Evolutionary conservation across 1,140 invertebrate genomes (phyloP).

Genomic region (Drosophila lacertosa): DNA sequence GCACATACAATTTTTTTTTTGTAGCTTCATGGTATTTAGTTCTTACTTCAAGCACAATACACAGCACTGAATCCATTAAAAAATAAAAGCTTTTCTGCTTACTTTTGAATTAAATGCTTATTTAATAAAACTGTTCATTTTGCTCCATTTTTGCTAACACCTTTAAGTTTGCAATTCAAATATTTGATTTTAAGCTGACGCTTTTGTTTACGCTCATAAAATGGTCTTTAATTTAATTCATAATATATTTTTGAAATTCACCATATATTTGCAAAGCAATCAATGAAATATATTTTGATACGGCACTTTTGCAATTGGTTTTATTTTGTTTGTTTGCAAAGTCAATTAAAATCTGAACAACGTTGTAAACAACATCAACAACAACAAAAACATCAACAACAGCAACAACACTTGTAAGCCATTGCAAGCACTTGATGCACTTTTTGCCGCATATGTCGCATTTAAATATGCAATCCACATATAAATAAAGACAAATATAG

Average conservation of each 20-base stretch:
- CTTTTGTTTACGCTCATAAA: slow-evolving; percentile 3
- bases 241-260: slow-evolving; percentile 5
- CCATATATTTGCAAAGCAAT: slow-evolving; percentile 33
- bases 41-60: slow-evolving; percentile 46
- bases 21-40: slow-evolving; percentile 59
- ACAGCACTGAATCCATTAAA: neutral
- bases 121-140: slow-evolving; percentile 5
- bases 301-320: slow-evolving; percentile 11
- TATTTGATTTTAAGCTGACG: neutral
- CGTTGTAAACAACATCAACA: slow-evolving; percentile 59
- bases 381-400: slow-evolving; percentile 9
- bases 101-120: neutral
- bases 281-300: slow-evolving; percentile 22
- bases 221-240: neutral
- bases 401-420: slow-evolving; percentile 25
- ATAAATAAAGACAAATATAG: slow-evolving; percentile 31
- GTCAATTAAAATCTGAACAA: slow-evolving; percentile 71
- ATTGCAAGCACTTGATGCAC: slow-evolving; percentile 23
- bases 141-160: neutral
- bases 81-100: neutral
- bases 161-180: neutral
- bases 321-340: slow-evolving; percentile 55
- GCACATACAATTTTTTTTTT: slow-evolving; percentile 51
- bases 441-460: slow-evolving; percentile 35
- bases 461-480: slow-evolving; percentile 15